Evolutionary conservation across 2,797 vertebrate species (phyloP).

Genomic region (Helostoma temminkii): DNA sequence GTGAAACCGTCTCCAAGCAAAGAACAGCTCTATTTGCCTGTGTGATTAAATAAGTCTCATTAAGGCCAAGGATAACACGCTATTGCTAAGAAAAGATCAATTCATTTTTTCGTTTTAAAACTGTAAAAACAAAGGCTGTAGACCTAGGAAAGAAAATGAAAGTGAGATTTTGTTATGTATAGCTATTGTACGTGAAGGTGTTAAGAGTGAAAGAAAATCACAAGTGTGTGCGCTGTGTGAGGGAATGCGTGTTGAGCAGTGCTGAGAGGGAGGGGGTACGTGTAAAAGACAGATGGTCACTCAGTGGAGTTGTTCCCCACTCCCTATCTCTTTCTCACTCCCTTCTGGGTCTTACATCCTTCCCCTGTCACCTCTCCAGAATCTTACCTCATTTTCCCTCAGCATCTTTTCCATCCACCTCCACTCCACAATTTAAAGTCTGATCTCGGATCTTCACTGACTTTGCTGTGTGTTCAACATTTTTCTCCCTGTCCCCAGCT

Average conservation of each 20-base stretch:
- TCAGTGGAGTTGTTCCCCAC: constrained; percentile 86
- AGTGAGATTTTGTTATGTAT: not conserved
- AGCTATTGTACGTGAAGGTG: not conserved
- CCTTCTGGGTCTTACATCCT: constrained; percentile 77
- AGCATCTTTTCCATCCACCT: constrained; percentile 21
- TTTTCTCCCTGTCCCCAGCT: too few species aligned
- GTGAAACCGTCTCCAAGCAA: not conserved
- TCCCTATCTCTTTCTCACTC: constrained; percentile 72
- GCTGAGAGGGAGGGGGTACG: constrained; percentile 50
- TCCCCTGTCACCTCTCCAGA: constrained; percentile 77
- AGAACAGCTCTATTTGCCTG: not conserved
- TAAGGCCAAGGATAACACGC: constrained; percentile 3
- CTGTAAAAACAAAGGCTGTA: not conserved
- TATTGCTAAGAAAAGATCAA: not conserved
- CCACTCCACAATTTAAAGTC: constrained; percentile 19
- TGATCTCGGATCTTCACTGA: not conserved
- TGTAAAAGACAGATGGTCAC: constrained; percentile 88
- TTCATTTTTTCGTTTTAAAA: not conserved
- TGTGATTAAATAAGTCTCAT: constrained; percentile 5
- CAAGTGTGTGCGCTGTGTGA: constrained; percentile 36
- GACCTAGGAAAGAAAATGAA: not conserved
- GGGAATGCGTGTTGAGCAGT: constrained; percentile 47
- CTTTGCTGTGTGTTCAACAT: too few species aligned
- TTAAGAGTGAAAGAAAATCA: constrained; percentile 49
- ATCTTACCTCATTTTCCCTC: constrained; percentile 71